Percentiles rank a stretch among this genome's conserved stretches.
phyloP scores from a whole-genome alignment of 2,797 vertebrate species.

The Cyclura pinguis region DNA sequence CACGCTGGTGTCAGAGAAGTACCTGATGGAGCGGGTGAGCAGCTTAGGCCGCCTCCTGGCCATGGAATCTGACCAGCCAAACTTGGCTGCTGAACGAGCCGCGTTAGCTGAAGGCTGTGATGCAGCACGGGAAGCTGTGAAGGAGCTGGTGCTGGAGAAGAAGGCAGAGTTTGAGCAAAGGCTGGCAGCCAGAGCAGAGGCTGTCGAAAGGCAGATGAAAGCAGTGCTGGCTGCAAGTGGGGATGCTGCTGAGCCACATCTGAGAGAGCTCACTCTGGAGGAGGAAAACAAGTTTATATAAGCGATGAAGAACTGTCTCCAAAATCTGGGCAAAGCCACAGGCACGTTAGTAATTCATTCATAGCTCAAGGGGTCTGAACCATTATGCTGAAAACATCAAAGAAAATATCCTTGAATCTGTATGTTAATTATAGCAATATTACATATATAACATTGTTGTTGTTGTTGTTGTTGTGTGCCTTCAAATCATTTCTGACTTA shows the following conservation, averaged over 20 bases:
- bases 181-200: slow-evolving; percentile 18
- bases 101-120: slow-evolving; percentile 16
- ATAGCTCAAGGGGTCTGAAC: neutral
- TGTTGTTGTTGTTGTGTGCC: no score
- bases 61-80: neutral
- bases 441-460: no score
- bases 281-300: slow-evolving; percentile 32
- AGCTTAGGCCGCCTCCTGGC: slow-evolving; percentile 33
- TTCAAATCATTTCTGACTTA: no score
- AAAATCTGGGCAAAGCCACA: neutral
- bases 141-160: slow-evolving; percentile 22
- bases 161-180: slow-evolving; percentile 38
- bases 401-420: no score
- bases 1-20: slow-evolving; percentile 30
- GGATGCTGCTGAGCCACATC: neutral
- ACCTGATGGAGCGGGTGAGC: slow-evolving; percentile 39
- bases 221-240: neutral
- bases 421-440: neutral
- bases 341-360: neutral
- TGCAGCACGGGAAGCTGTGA: neutral
- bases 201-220: slow-evolving; percentile 12
- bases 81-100: neutral
- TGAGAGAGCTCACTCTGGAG: neutral
- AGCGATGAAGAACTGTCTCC: neutral
- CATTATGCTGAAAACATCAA: neutral